These are phyloP conservation scores for Channallabes apus DNA, from an alignment of 2,797 vertebrate genomes.

Conservation along the genomic window DNA sequence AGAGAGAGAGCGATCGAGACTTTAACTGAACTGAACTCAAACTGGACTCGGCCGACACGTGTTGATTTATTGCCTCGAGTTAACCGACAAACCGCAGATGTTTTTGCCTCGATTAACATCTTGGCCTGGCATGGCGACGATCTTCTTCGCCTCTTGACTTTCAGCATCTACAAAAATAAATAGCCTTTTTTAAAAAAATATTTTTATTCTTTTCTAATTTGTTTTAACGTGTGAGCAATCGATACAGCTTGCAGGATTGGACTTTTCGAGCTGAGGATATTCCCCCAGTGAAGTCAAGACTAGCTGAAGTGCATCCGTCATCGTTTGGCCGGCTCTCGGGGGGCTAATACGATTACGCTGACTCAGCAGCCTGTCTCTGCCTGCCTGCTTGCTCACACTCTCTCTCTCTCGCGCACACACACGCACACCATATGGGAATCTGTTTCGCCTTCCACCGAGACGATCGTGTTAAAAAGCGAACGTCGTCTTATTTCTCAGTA, in stretches of 20 bases:
- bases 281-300: not conserved
- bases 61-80: not conserved
- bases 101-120: not conserved
- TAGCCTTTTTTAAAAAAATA: too few relatives aligned
- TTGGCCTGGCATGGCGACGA: not conserved
- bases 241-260: not conserved
- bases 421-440: not conserved
- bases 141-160: too few relatives aligned
- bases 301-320: not conserved
- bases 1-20: too few relatives aligned
- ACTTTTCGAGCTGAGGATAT: not conserved
- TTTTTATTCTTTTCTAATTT: not conserved
- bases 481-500: not conserved
- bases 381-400: too few relatives aligned
- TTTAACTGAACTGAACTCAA: too few relatives aligned
- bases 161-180: not conserved
- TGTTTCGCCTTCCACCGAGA: not conserved
- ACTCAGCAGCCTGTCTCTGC: not conserved
- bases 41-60: too few relatives aligned
- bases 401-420: too few relatives aligned
- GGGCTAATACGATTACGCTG: not conserved
- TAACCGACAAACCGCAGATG: not conserved
- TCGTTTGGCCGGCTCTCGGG: not conserved
- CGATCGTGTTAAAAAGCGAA: not conserved
- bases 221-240: too few relatives aligned